Conservation (phyloP, 2,797 vertebrate genomes). For the Gallirallus australis region DNA sequence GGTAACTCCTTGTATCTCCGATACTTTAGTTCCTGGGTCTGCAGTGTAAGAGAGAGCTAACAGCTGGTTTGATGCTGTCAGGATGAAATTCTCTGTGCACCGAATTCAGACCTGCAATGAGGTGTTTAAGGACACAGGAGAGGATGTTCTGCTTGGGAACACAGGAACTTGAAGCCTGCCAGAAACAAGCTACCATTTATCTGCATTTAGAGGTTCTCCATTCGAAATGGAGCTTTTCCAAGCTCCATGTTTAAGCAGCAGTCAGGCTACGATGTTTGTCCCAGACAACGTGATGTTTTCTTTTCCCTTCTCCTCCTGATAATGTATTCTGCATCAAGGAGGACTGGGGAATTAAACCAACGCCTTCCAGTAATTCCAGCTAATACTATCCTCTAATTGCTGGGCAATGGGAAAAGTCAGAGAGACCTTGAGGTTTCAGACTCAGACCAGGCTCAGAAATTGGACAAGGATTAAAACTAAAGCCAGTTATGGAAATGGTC, state of each 20-base stretch:
- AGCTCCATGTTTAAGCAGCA: not conserved
- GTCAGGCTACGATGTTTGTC: not conserved
- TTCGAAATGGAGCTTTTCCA: not conserved
- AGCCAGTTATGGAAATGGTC: not conserved
- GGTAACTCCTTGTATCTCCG: accelerated
- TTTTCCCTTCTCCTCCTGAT: not conserved
- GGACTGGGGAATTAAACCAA: not conserved
- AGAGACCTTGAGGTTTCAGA: not conserved
- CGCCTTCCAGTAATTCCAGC: not conserved
- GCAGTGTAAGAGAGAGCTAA: not conserved
- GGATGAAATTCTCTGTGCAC: not conserved
- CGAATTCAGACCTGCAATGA: not conserved
- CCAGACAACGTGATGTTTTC: not conserved
- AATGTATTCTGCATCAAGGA: not conserved
- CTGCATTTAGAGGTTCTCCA: not conserved
- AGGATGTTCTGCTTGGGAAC: not conserved
- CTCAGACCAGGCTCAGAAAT: not conserved
- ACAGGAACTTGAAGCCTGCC: accelerated
- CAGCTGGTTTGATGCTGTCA: accelerated
- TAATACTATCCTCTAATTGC: not conserved
- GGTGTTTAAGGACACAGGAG: not conserved
- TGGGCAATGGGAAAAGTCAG: not conserved
- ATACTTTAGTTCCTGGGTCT: accelerated
- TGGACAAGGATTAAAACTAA: not conserved
- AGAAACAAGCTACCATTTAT: not conserved